Evolutionary conservation across 37 sponge, comb jelly and placozoan species (phyloP).

Genomic region (Haliclona indistincta): DNA sequence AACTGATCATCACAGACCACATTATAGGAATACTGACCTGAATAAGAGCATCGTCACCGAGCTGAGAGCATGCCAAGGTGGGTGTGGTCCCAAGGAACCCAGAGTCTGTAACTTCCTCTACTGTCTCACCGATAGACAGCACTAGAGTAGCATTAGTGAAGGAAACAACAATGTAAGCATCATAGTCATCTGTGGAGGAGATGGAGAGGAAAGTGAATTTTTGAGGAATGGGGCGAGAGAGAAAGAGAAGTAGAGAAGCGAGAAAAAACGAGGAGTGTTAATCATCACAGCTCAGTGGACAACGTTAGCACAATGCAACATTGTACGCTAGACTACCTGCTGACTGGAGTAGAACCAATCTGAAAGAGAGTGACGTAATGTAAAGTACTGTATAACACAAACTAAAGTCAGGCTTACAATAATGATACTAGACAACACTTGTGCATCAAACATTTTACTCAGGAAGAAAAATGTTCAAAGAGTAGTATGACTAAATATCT

Average conservation of each 20-base stretch:
- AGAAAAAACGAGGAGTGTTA: neutral
- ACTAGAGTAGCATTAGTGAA: conserved; percentile 99
- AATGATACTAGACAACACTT: neutral
- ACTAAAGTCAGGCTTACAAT: neutral
- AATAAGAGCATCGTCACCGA: conserved; percentile 95
- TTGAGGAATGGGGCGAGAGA: neutral
- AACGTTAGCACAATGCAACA: too few species aligned
- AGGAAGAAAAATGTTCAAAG: too few species aligned
- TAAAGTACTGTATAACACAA: too few species aligned
- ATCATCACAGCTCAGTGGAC: neutral
- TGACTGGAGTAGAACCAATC: too few species aligned
- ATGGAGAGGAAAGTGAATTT: neutral
- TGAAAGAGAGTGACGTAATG: too few species aligned
- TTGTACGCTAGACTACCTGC: too few species aligned
- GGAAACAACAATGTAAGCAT: conserved; percentile 96
- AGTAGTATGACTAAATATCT: too few species aligned
- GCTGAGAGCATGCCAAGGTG: conserved; percentile 86
- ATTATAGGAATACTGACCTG: conserved; percentile 63
- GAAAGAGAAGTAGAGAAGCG: neutral
- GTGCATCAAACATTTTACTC: too few species aligned
- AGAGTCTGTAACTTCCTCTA: conserved; percentile 98
- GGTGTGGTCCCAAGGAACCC: conserved; percentile 99
- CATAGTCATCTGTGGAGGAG: conserved; percentile 82
- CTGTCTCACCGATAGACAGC: conserved; percentile 97
- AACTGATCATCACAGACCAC: neutral